phyloP scores from a whole-genome alignment of 2,888 invertebrate species.

The Empis livida region DNA sequence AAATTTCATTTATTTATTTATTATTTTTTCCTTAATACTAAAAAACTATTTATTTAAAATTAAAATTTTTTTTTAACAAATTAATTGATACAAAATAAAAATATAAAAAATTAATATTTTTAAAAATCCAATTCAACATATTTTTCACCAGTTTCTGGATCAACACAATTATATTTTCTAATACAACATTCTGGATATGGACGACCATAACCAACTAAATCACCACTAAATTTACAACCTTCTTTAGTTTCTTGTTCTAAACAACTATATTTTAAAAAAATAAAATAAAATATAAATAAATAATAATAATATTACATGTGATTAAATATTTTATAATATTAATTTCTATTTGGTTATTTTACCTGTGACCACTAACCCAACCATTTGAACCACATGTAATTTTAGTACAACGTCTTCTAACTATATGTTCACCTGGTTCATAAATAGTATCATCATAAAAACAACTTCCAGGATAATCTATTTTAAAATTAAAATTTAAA shows the following conservation, averaged over 20 bases:
- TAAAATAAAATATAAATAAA: too few species aligned
- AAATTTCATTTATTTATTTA: too few species aligned
- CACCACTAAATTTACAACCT: constrained; percentile 2
- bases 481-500: too few species aligned
- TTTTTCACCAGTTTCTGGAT: constrained; percentile 4
- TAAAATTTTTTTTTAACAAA: not conserved
- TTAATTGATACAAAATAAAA: too few species aligned
- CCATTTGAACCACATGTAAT: constrained; percentile 6
- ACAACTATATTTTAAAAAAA: too few species aligned
- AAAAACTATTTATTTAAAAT: too few species aligned
- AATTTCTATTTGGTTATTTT: too few species aligned
- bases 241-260: not conserved
- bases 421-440: constrained; percentile 5
- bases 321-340: too few species aligned
- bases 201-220: constrained; percentile 1
- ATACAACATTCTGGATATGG: constrained; percentile 5
- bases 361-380: constrained; percentile 6
- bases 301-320: too few species aligned
- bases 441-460: constrained; percentile 2
- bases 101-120: not conserved
- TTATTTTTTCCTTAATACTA: too few species aligned
- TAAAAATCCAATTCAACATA: constrained; percentile 6
- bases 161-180: constrained; percentile 4
- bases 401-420: constrained; percentile 1
- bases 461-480: constrained; percentile 7